Base-by-base conservation (phyloP, 1,140 invertebrate species). In the Capitella teleta region DNA sequence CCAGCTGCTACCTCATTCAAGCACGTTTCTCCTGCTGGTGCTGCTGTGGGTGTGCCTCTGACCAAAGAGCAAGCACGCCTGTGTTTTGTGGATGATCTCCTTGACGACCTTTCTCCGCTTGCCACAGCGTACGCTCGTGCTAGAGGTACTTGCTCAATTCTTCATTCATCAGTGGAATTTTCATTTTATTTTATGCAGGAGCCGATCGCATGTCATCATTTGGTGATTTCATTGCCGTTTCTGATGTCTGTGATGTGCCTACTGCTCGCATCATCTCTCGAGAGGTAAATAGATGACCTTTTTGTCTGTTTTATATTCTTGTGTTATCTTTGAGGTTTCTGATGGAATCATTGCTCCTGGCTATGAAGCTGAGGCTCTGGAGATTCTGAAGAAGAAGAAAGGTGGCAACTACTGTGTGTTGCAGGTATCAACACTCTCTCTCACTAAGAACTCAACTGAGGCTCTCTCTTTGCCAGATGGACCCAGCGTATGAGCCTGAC, bases 131-230 rank as follows among this genome's bases (percentile, higher is more conserved):
- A 98, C 75, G 93, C 92, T 0, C 75, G 93, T 53, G 95, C 94
- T 0, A 78, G 95, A 71, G 78, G 76, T 77, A 55, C 44, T 18
- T 44, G n/a, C 14, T 14, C n/a, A 40, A 6, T 6, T 21, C 2
- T 21, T 37, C 21, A n/a, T 2, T 18, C 19, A 2, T 16, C 37
- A 6, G n/a, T 40, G 37, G 6, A 16, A 1, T 5, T 40, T 19
- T 40, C 21, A 18, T 37, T 37, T 19, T 37, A 6, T 3, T 37
- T 37, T 16, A 19, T 6, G 12, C 51, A 77, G 92, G 94, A 28
- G 93, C 94, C 16, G 95, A 98, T 71, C 79, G 95, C 47, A 98
- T 98, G 95, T 96, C 91, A 4, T 97, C 93, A 10, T 98, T 97
- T 73, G 94, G 95, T 0, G 95, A 98, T 73, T 98, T 98, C 69